Conservation (phyloP, 2,888 invertebrate genomes). For the Drosophila mercatorum region DNA sequence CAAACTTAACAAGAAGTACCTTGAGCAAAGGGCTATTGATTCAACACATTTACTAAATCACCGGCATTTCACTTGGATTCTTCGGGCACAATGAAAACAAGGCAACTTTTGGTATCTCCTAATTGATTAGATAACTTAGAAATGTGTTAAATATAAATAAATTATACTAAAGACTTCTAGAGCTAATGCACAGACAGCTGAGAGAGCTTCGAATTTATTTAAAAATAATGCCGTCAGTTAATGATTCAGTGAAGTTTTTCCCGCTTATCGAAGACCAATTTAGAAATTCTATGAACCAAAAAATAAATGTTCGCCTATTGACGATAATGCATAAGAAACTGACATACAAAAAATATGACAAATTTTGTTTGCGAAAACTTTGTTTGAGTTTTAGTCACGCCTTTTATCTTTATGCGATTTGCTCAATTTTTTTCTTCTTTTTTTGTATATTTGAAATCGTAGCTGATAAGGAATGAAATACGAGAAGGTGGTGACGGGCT, state of each 20-base stretch:
- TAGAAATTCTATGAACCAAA: conserved; percentile 1
- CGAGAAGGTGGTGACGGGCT: background rate
- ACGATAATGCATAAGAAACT: conserved; percentile 8
- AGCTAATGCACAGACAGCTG: background rate
- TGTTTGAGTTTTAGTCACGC: conserved; percentile 29
- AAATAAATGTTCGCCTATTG: conserved; percentile 8
- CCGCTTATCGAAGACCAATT: conserved; percentile 19
- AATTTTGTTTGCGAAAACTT: conserved; percentile 9
- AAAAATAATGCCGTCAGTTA: conserved; percentile 17
- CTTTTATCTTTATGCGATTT: conserved; percentile 15
- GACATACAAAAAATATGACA: conserved; percentile 11
- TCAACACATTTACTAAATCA: background rate
- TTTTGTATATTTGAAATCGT: background rate
- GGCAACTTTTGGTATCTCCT: background rate
- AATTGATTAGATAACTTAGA: conserved; percentile 4
- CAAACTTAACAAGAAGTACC: background rate
- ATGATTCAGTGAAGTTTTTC: background rate
- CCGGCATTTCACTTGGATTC: background rate
- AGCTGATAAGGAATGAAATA: conserved; percentile 3
- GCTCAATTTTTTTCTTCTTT: background rate
- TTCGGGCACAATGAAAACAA: background rate
- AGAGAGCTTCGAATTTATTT: background rate
- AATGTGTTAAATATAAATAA: conserved; percentile 11
- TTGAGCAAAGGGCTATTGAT: background rate
- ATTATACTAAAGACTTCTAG: background rate